phyloP scores from a whole-genome alignment of 30 jellyfish, hydroid and myxozoan species.

The Hydractinia echinata region DNA sequence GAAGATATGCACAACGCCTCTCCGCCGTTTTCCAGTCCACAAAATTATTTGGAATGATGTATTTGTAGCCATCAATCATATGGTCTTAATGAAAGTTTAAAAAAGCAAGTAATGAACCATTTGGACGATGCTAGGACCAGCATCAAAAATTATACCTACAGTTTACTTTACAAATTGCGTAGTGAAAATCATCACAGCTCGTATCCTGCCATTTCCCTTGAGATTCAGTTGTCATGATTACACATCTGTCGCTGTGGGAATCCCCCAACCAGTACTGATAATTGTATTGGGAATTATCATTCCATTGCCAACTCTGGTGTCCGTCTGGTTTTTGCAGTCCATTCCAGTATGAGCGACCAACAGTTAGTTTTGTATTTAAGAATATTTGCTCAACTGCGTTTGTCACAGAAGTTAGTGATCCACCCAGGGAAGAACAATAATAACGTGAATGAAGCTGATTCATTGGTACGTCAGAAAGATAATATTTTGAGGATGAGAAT shows the following conservation, averaged over 20 bases:
- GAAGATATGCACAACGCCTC: background rate
- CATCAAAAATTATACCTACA: background rate
- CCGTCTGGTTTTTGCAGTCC: background rate
- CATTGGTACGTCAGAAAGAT: background rate
- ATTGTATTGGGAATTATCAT: background rate
- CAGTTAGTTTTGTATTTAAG: constrained; percentile 4
- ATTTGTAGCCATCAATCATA: background rate
- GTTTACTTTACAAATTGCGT: constrained; percentile 11
- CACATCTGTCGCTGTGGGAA: background rate
- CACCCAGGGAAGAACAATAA: background rate
- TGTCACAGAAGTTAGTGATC: background rate
- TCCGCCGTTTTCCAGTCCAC: constrained; percentile 5
- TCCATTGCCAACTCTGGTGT: background rate
- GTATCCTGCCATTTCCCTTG: background rate
- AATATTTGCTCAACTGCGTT: background rate
- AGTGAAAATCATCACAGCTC: background rate
- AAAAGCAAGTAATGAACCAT: background rate
- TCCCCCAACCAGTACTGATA: background rate
- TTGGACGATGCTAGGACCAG: too few relatives aligned
- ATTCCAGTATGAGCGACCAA: background rate
- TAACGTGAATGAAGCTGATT: background rate
- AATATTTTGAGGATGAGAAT: background rate
- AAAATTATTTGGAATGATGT: background rate
- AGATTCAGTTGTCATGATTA: background rate
- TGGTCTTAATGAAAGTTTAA: background rate